phyloP scores from a whole-genome alignment of 2,888 invertebrate species.

The Acanthosepion pharaonis region DNA sequence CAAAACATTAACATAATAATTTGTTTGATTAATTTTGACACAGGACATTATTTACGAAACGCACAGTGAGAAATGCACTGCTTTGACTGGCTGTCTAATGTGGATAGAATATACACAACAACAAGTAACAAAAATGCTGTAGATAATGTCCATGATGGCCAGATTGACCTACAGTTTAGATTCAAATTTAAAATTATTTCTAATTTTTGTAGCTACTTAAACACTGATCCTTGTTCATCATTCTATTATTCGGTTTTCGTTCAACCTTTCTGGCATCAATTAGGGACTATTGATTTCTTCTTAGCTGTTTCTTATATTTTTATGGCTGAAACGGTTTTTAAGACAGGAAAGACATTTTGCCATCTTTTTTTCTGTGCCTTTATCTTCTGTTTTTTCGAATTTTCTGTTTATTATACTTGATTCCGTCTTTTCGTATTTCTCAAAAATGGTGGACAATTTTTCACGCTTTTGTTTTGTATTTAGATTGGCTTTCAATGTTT shows the following conservation, averaged over 20 bases:
- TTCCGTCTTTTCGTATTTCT: neutral
- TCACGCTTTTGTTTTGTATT: neutral
- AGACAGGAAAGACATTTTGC: neutral
- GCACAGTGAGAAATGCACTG: too few relatives aligned
- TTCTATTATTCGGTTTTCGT: neutral
- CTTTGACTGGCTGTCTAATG: too few relatives aligned
- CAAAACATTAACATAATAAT: too few relatives aligned
- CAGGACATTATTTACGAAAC: too few relatives aligned
- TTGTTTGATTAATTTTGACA: too few relatives aligned
- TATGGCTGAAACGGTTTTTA: neutral
- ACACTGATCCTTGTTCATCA: neutral
- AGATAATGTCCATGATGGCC: neutral
- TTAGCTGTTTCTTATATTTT: neutral
- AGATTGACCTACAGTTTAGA: neutral
- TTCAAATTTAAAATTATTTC: neutral
- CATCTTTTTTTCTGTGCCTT: neutral
- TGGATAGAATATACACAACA: too few relatives aligned
- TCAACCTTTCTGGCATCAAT: neutral
- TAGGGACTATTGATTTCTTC: neutral
- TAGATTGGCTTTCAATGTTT: neutral
- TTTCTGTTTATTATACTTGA: neutral
- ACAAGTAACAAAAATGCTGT: too few relatives aligned
- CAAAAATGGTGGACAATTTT: neutral
- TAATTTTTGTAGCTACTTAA: neutral
- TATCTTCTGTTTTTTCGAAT: neutral